Evolutionary conservation across 1,140 invertebrate genomes (phyloP).

Genomic region (Drosophila nigrodunni): DNA sequence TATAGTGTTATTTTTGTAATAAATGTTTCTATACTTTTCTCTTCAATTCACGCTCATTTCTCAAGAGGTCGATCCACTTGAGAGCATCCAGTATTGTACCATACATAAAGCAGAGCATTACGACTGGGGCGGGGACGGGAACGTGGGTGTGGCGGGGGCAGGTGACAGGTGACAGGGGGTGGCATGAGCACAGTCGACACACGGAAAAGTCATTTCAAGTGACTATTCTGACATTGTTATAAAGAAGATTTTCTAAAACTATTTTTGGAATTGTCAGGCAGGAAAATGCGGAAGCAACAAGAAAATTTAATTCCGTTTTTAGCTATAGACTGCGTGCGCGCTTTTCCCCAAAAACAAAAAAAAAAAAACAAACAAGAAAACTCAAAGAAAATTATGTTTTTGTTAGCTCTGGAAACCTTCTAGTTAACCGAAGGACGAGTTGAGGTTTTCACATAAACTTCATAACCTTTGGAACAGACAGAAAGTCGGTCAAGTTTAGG

Average conservation of each 20-base stretch:
- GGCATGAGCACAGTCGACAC: slow-evolving; percentile 6
- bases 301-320: slow-evolving; percentile 11
- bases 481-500: slow-evolving; percentile 54
- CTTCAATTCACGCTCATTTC: slow-evolving; percentile 4
- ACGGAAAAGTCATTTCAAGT: slow-evolving; percentile 37
- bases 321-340: background rate
- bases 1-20: background rate
- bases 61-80: slow-evolving; percentile 25
- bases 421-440: slow-evolving; percentile 5
- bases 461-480: slow-evolving; percentile 23
- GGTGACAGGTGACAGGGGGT: no score
- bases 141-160: no score
- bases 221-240: slow-evolving; percentile 41
- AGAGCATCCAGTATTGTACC: slow-evolving; percentile 8
- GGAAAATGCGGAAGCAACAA: slow-evolving; percentile 39
- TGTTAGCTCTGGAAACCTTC: background rate
- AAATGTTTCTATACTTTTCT: background rate
- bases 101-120: slow-evolving; percentile 18
- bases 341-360: background rate
- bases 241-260: slow-evolving; percentile 33
- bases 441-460: slow-evolving; percentile 7
- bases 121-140: no score
- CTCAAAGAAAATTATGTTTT: background rate
- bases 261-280: slow-evolving; percentile 43
- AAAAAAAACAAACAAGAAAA: background rate